Evolutionary conservation across 2,888 invertebrate species (phyloP), one percentile per base, ranked within the genome.

Genomic region (Apeira syringaria): DNA sequence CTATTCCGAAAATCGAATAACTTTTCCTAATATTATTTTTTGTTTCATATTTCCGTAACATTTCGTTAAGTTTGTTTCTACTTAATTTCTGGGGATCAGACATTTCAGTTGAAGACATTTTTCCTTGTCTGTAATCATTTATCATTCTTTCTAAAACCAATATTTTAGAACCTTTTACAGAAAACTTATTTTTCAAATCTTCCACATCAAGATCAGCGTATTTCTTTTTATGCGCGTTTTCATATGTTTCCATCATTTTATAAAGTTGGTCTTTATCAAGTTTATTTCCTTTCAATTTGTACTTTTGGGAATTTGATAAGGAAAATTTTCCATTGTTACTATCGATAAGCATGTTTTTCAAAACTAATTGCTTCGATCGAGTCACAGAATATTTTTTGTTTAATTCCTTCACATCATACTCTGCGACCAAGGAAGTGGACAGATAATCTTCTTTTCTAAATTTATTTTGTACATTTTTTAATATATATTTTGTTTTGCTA

Each of bases 401-500:
- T 12, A 72, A 44, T 28, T 66, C 56, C 1, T 31, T 26, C 17
- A 43, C 43, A 17, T 48, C 39, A 12, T 56, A 25, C 2, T 61
- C 64, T n/a, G 64, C 52, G 2, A 68, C 48, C 20, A 66, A 24
- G 43, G 9, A 54, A 32, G 38, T 54, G 51, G 64, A 60, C 3
- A 60, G n/a, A n/a, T n/a, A 58, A 11, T 49, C 29, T 7, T 53
- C 51, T 6, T 11, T 13, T 17, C 25, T 20, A 2, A 53, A 38
- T 36, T 53, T 56, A 24, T 62, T 72, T 36, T 42, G 61, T 46
- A 61, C 67, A n/a, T 69, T 30, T 13, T 58, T 60, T 11, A 56
- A 6, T 4, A 50, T 12, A 6, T 48, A 45, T 1, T 5, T 15
- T 8, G 28, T 45, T 36, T 52, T 47, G 20, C 27, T 45, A 17